A percentile compares a stretch with the other conserved stretches of the same genome.
These are phyloP conservation scores for Carassius auratus DNA, from an alignment of 2,113 vertebrate genomes.

Conservation along the genomic window DNA sequence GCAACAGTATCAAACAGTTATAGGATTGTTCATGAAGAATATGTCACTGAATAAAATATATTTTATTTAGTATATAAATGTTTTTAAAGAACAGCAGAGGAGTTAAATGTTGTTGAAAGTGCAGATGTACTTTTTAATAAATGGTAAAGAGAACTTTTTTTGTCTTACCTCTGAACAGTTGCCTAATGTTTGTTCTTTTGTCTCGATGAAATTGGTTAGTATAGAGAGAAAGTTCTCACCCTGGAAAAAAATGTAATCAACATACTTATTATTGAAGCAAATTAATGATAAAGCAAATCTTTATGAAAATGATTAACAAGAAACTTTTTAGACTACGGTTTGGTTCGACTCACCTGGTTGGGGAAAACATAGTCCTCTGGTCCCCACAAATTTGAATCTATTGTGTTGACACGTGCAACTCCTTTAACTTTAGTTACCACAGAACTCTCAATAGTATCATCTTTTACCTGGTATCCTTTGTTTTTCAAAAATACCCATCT, in stretches of 20 bases:
- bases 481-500: slow-evolving; percentile 93
- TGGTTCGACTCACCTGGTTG: slow-evolving; percentile 79
- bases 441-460: slow-evolving; percentile 86
- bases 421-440: slow-evolving; percentile 93
- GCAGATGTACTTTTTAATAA: background rate
- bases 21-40: too few species aligned
- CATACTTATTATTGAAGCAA: background rate
- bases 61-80: background rate
- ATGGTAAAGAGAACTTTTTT: background rate
- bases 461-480: slow-evolving; percentile 89
- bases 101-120: background rate
- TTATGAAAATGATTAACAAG: background rate
- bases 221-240: slow-evolving; percentile 82
- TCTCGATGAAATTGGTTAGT: slow-evolving; percentile 88
- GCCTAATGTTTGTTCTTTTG: slow-evolving; percentile 83
- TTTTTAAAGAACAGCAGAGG: background rate
- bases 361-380: slow-evolving; percentile 87
- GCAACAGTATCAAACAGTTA: too few species aligned
- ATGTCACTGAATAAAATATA: background rate
- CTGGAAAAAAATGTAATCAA: slow-evolving; percentile 64
- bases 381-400: slow-evolving; percentile 84
- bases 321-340: background rate
- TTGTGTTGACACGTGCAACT: slow-evolving; percentile 84
- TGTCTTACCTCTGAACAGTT: slow-evolving; percentile 87
- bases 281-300: background rate